Base-by-base conservation (phyloP, 2,888 invertebrate species). In the Nasonovia ribisnigri region DNA sequence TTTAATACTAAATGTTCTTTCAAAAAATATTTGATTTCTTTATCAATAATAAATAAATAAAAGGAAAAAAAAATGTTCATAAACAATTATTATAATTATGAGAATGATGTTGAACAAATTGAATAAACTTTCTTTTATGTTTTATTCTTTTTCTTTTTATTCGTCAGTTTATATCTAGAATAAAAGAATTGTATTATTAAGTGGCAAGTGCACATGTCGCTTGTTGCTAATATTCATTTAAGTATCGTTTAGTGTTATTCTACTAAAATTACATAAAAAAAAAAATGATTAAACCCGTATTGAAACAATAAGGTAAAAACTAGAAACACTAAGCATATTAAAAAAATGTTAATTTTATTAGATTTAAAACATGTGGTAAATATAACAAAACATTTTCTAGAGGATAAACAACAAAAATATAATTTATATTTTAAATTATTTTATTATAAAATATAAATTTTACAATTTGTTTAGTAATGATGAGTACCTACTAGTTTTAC, bases 301-400 rank as follows among this genome's bases (percentile, higher is more conserved):
- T 13, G 54, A 51, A 88, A 26, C 42, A 26, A 42, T 88, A 26
- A 46, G 20, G n/a, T 48, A 88, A 88, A 87, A 51, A n/a, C 10
- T 88, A 36, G 36, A 88, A 88, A 87, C 36, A n/a, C 10, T 88
- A 36, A 51, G 51, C 36, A 88, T 88, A 88, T 24, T 51, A 88
- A n/a, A 51, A 51, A 54, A 54, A 6, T 42, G 36, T 88, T 36
- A 51, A 36, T 54, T 20, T 51, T 29, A 36, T 88, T 51, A 24
- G 0, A 88, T 42, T 54, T 88, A 26, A 13, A 13, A 36, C 36
- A 88, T 88, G 20, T 88, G 11, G 10, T 51, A 36, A 51, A 88
- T 88, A 54, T 24, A 43, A 84, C 8, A 84, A 42, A 26, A 42
- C 16, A 20, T 51, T 88, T 29, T 24, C 5, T 54, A 87, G 51